Evolutionary conservation across 2,888 invertebrate genomes (phyloP), one percentile per base, ranked within the genome.

Genomic region (Parnassius mnemosyne): DNA sequence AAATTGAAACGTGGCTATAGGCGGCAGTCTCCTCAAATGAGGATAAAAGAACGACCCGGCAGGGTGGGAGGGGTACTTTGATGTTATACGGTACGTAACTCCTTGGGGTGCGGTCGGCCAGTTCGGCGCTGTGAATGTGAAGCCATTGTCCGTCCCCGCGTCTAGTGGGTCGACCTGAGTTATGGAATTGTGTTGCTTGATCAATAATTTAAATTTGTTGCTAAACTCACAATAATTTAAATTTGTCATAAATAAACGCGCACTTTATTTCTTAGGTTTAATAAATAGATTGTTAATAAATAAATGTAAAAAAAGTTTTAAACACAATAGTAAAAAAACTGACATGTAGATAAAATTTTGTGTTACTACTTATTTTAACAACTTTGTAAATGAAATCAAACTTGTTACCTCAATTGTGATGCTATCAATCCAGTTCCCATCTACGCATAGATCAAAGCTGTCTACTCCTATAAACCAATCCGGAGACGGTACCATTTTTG

Each of bases 401-500:
- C 16, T 34, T 34, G 2, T 85, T 88, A 96, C 96, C 94, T 98
- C 97, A 66, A 98, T 94, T 59, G 96, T 96, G 64, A 97, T 95
- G 69, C 95, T 95, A 83, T 97, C 97, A 69, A 97, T 93, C 98
- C 98, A 98, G 77, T 96, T 96, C 25, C 97, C 97, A 73, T 96
- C 96, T 60, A 96, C 95, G 84, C 98, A 98, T 2, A 98, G 94
- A 84, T 97, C 95, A 79, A 97, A 96, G 74, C 96, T 95, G 87
- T 97, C 97, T 55, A 98, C 94, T 59, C 98, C 98, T 61, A 97
- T 94, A 85, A 97, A 98, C 98, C 98, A 98, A 86, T 98, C 98
- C 2, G 98, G 98, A 16, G 98, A 98, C 16, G 98, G 98, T 65
- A 97, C 94, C 89, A 98, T 96, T 71, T 97, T 94, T 61, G 96